Percentiles rank a stretch among this genome's conserved stretches.
Evolutionary conservation across 2,797 vertebrate species (phyloP).

Genomic region (Lacerta bilineata): DNA sequence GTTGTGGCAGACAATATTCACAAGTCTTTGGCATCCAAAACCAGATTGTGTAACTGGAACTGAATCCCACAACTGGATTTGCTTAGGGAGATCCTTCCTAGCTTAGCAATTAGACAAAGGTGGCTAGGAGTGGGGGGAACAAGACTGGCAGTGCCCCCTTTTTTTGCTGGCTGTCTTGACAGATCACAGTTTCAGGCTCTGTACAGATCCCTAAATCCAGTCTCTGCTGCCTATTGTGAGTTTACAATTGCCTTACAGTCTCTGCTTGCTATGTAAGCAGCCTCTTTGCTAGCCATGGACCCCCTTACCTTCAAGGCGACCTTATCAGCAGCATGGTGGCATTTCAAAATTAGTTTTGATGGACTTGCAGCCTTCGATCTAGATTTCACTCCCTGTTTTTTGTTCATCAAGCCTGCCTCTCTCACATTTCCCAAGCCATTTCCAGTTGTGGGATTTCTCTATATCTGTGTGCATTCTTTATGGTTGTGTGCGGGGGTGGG

Average conservation of each 20-base stretch:
- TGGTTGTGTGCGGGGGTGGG: conserved; percentile 20
- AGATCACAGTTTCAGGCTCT: conserved; percentile 12
- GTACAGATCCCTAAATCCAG: conserved; percentile 20
- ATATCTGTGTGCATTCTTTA: conserved; percentile 53
- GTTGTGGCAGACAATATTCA: conserved; percentile 76
- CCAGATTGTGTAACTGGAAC: conserved; percentile 69
- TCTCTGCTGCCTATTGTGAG: conserved; percentile 48
- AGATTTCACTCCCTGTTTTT: conserved; percentile 35
- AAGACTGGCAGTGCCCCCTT: background rate
- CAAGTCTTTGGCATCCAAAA: conserved; percentile 84
- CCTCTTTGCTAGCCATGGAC: conserved; percentile 50
- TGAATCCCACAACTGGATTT: conserved; percentile 82
- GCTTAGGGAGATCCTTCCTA: conserved; percentile 61
- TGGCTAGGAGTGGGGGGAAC: background rate
- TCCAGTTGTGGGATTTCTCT: conserved; percentile 82
- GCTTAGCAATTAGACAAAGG: conserved; percentile 37
- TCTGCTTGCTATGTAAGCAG: conserved; percentile 71
- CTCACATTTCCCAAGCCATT: conserved; percentile 55
- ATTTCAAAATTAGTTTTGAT: conserved; percentile 38
- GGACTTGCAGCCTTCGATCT: background rate
- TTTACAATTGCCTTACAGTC: conserved; percentile 58
- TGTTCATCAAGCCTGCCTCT: conserved; percentile 36
- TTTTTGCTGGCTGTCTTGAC: conserved; percentile 7
- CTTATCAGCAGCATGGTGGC: conserved; percentile 57
- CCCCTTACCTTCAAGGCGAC: conserved; percentile 58